A percentile compares a stretch with the other conserved stretches of the same genome.
Evolutionary conservation across 2,888 invertebrate species (phyloP).

Genomic region (Erpobdella octoculata): DNA sequence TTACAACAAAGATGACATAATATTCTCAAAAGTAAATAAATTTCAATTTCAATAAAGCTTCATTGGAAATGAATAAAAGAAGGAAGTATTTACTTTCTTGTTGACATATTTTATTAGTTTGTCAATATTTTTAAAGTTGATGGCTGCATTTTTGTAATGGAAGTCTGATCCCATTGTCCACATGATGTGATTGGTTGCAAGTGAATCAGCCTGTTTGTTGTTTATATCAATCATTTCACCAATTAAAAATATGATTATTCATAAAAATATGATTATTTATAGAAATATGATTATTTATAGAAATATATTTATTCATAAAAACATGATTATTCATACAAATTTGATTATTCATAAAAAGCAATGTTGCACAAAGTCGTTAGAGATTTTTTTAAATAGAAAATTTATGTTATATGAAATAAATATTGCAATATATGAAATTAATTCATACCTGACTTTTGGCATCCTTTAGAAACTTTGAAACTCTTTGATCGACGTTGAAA

Average conservation of each 20-base stretch:
- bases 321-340: too few relatives aligned
- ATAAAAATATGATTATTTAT: too few relatives aligned
- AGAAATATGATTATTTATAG: too few relatives aligned
- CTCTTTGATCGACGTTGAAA: constrained; percentile 71
- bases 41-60: too few relatives aligned
- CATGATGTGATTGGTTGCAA: constrained; percentile 62
- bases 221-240: not conserved
- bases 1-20: not conserved
- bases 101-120: constrained; percentile 71
- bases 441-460: constrained; percentile 45
- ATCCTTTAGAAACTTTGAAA: constrained; percentile 52
- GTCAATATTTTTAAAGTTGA: constrained; percentile 76
- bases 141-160: constrained; percentile 71
- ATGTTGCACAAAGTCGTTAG: too few relatives aligned
- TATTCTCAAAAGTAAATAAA: too few relatives aligned
- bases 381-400: too few relatives aligned
- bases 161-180: constrained; percentile 89
- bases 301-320: too few relatives aligned
- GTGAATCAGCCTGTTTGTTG: constrained; percentile 57
- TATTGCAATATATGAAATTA: too few relatives aligned
- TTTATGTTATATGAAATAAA: too few relatives aligned
- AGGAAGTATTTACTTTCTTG: constrained; percentile 47
- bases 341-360: too few relatives aligned
- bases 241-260: not conserved
- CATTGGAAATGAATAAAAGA: not conserved